phyloP scores from a whole-genome alignment of 2,797 vertebrate genomes.

The Rhynchotus rufescens region DNA sequence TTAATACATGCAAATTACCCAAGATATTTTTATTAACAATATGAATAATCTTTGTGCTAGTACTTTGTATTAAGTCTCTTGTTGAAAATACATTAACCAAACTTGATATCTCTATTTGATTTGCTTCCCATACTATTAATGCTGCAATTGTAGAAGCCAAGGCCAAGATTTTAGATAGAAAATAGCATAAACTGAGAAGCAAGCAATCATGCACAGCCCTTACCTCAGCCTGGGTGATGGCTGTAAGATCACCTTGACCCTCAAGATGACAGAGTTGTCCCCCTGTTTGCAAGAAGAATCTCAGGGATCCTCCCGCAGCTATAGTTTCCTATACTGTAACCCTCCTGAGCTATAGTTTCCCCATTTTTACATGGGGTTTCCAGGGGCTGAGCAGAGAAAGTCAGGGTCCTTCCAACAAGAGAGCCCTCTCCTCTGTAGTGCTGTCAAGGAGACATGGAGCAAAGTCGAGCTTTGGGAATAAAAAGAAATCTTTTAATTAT shows the following conservation, averaged over 20 bases:
- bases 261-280: not conserved
- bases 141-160: not conserved
- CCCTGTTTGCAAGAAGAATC: not conserved
- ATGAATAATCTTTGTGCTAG: not conserved
- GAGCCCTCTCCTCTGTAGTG: not conserved
- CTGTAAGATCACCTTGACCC: not conserved
- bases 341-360: not conserved
- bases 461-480: not conserved
- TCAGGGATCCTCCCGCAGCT: not conserved
- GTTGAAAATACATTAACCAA: not conserved
- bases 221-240: not conserved
- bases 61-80: not conserved
- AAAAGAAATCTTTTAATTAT: not conserved
- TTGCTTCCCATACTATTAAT: not conserved
- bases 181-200: not conserved
- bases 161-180: not conserved
- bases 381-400: not conserved
- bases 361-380: not conserved
- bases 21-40: not conserved
- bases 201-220: not conserved
- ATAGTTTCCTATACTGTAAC: not conserved
- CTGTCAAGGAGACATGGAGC: not conserved
- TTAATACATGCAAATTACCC: not conserved
- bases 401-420: not conserved
- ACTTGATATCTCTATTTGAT: not conserved